Evolutionary conservation across 2,797 vertebrate species (phyloP), one percentile per base, ranked within the genome.

Genomic region (Loriculus beryllinus): DNA sequence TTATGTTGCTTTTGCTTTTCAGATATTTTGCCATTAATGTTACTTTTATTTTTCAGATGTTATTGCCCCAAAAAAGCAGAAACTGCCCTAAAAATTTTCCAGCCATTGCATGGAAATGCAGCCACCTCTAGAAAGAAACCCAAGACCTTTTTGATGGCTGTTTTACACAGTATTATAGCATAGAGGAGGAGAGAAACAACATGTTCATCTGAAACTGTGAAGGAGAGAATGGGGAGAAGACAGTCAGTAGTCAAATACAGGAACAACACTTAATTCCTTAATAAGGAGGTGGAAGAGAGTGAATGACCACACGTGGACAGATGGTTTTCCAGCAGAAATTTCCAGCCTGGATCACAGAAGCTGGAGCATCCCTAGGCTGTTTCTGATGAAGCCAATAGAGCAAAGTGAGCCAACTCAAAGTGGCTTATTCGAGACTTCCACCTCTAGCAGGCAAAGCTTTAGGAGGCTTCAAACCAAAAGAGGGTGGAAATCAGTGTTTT

Each of bases 401-500:
- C 42, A 43, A 54, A 71, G 9, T 0, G 2, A 81, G 82, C 85
- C 90, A 95, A 76, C 52, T 37, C 60, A 63, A 52, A 81, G 29
- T 25, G 74, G 82, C 49, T 93, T 81, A 51, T 79, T 92, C 91
- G 81, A 88, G 72, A 69, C 69, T 93, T 91, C 87, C 82, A 82
- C 82, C 67, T 83, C 65, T 80, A 86, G 63, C 76, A 90, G 85
- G 93, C 80, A 83, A 76, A 91, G 69, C 87, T 62, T 88, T 33
- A 21, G 76, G 68, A 43, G 85, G 13, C 7, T 82, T 49, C 62
- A 14, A 45, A 51, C 1, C 29, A 48, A 37, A 68, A 5, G 4
- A 33, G 45, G 37, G 14, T 21, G 42, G 72, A 54, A 68, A 54
- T 40, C 26, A 31, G 10, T 1, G 29, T 75, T 92, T 60, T 47